Percentiles rank a stretch among this genome's conserved stretches.
Evolutionary conservation across 2,113 vertebrate species (phyloP).

Genomic region (Geothlypis trichas): DNA sequence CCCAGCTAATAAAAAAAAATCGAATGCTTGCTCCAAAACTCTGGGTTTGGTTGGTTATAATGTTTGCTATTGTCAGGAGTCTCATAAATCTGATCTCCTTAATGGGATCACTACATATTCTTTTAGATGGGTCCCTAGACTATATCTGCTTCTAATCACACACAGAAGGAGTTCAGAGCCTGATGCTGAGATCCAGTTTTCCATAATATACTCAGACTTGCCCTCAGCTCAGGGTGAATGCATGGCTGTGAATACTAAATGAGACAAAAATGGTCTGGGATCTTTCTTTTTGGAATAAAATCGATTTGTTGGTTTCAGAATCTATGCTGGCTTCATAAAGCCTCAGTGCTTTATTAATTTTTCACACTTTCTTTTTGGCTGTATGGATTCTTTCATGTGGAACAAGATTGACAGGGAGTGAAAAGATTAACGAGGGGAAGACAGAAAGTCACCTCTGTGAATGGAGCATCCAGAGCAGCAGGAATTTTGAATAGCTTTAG

Average conservation of each 20-base stretch:
- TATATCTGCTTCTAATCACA: neutral
- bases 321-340: neutral
- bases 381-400: neutral
- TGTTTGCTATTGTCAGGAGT: neutral
- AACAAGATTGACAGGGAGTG: neutral
- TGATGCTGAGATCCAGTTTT: conserved; percentile 25
- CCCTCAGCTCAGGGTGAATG: neutral
- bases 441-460: neutral
- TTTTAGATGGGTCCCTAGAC: neutral
- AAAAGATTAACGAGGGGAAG: neutral
- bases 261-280: neutral
- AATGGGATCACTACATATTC: neutral
- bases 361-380: conserved; percentile 9
- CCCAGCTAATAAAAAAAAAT: neutral
- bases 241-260: neutral
- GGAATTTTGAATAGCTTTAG: neutral
- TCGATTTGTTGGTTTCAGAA: neutral
- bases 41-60: neutral
- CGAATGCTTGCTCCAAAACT: neutral
- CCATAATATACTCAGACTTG: neutral
- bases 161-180: neutral
- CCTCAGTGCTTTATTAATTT: neutral
- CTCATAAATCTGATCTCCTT: neutral
- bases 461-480: neutral
- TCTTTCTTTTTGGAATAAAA: conserved; percentile 14